Percentiles rank a stretch among this genome's conserved stretches.
Conservation (phyloP, 2,113 vertebrate genomes). For the Geothlypis trichas region DNA sequence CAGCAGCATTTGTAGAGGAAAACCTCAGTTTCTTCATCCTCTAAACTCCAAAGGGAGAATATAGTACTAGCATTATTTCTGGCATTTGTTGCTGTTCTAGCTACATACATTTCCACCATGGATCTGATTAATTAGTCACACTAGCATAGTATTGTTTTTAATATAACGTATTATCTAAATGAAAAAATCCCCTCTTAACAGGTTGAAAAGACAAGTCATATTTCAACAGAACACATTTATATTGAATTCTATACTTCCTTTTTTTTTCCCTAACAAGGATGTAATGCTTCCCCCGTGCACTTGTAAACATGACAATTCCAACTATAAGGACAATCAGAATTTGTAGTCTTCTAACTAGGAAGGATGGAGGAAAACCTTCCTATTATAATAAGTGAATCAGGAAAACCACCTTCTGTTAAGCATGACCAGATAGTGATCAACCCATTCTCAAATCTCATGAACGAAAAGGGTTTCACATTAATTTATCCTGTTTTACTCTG, state of each 20-base stretch:
- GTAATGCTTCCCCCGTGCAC: rapidly evolving
- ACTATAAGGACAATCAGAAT: not conserved
- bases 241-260: not conserved
- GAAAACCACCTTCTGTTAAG: not conserved
- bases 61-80: not conserved
- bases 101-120: not conserved
- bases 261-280: not conserved
- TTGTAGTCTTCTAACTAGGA: not conserved
- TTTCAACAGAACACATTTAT: rapidly evolving
- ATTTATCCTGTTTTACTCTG: too few species aligned
- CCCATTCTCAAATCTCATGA: not conserved
- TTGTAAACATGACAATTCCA: not conserved
- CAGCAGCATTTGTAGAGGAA: not conserved
- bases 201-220: not conserved
- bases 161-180: not conserved
- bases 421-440: rapidly evolving
- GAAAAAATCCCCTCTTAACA: not conserved
- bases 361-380: not conserved
- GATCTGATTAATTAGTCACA: not conserved
- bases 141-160: not conserved
- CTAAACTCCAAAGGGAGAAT: not conserved
- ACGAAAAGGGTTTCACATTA: rapidly evolving
- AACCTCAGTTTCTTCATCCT: not conserved
- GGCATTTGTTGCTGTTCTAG: not conserved
- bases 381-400: not conserved